Evolutionary conservation across 1,140 invertebrate genomes (phyloP).

Genomic region (Doryteuthis pealeii): DNA sequence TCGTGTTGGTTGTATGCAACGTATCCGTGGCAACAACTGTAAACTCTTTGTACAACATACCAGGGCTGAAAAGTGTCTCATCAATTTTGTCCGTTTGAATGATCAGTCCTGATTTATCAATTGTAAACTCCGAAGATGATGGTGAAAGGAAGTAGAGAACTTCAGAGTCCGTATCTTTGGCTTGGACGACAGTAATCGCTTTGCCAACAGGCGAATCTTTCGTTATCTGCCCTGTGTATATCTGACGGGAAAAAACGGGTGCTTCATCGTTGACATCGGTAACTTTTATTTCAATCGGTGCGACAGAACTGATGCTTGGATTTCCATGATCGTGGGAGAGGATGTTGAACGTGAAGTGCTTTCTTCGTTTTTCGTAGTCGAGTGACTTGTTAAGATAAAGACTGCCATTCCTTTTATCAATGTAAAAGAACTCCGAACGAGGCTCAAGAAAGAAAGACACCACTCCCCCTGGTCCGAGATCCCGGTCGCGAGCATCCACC

Average conservation of each 20-base stretch:
- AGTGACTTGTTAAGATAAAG: conserved; percentile 78
- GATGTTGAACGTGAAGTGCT: conserved; percentile 86
- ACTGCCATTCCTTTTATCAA: conserved; percentile 80
- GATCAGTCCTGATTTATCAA: not conserved
- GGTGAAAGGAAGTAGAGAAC: not conserved
- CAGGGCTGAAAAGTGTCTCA: not conserved
- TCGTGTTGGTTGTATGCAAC: not conserved
- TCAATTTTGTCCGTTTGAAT: conserved; percentile 1
- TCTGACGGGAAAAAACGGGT: conserved; percentile 70
- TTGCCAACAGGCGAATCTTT: not conserved
- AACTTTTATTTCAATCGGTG: conserved; percentile 46
- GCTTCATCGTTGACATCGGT: conserved; percentile 92
- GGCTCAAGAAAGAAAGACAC: conserved; percentile 71
- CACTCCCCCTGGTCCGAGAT: conserved; percentile 61
- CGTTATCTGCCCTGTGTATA: not conserved
- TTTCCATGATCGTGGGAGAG: conserved; percentile 71
- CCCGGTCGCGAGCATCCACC: conserved; percentile 44
- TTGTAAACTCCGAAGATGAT: conserved; percentile 4
- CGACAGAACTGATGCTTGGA: conserved; percentile 62
- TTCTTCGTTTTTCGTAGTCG: conserved; percentile 79
- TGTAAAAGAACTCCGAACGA: conserved; percentile 65
- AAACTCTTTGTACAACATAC: not conserved
- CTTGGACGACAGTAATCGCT: conserved; percentile 4
- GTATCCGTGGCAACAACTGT: not conserved
- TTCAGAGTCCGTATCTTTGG: not conserved